Evolutionary conservation across 1,140 invertebrate species (phyloP).

Genomic region (Drosophila obscura): DNA sequence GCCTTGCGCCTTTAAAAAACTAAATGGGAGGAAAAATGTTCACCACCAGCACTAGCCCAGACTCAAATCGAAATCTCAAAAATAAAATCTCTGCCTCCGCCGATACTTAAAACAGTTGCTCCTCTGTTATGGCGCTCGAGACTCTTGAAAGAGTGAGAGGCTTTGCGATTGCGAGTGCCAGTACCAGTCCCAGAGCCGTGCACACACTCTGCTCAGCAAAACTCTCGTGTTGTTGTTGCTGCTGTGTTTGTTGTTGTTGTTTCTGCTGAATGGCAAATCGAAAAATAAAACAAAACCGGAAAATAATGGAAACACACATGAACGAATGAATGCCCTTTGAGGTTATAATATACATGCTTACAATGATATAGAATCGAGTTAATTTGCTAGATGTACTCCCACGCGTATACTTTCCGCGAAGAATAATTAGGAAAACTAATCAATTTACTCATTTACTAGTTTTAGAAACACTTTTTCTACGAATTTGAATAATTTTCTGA

Average conservation of each 20-base stretch:
- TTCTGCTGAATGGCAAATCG: conserved; percentile 68
- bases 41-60: conserved; percentile 28
- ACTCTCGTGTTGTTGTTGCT: conserved; percentile 48
- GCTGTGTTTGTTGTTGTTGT: conserved; percentile 18
- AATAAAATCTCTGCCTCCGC: conserved; percentile 14
- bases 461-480: no score
- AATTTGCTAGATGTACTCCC: no score
- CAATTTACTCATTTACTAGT: no score
- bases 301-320: conserved; percentile 39
- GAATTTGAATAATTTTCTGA: no score
- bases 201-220: conserved; percentile 19
- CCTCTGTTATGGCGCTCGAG: conserved; percentile 31
- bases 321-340: conserved; percentile 52
- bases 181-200: conserved; percentile 30
- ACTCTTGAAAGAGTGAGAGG: conserved; percentile 3
- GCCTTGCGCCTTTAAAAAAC: conserved; percentile 77
- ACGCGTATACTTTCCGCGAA: no score
- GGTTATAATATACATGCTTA: no score
- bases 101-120: conserved; percentile 52
- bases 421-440: no score
- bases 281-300: conserved; percentile 80
- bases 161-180: conserved; percentile 7
- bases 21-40: conserved; percentile 79
- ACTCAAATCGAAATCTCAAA: conserved; percentile 51
- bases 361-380: no score